Base-by-base conservation (phyloP, 2,888 invertebrate genomes). In the Dorcus parallelipipedus region DNA sequence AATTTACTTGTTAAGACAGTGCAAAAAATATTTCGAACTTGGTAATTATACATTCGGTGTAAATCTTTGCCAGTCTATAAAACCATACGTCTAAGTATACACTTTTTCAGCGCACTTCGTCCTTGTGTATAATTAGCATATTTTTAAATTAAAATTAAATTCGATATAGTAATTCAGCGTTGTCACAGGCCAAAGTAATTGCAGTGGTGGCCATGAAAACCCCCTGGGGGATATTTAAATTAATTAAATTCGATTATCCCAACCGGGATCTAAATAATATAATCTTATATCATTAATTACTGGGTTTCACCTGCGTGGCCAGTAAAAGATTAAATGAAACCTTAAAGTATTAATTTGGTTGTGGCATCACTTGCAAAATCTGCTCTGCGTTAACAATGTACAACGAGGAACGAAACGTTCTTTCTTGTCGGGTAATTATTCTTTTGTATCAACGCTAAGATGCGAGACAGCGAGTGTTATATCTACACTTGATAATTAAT, bases 401-500 rank as follows among this genome's bases (percentile, higher is more conserved):
- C 26, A 33, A 33, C 26, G 26, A 33, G 26, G 26, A 33, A 33
- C 26, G 26, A 33, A 33, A 33, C 26, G 26, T 33, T 33, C 26
- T 33, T 33, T 33, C 26, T 33, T 33, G 26, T 33, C 26, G 26
- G 26, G 26, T 33, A 33, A 33, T 33, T 33, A 33, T 33, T 33
- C 26, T 33, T 33, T 33, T 33, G 26, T 33, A 33, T 33, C 26
- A 33, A 33, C 26, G 26, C 26, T 33, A 60, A 63, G 62, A 62
- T 62, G 53, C 53, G 59, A 59, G 56, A 54, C 60, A 64, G 59
- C 58, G 65, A 65, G 62, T 67, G 61, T 60, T 62, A 60, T 63
- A 64, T 64, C 62, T 59, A 65, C 61, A 54, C 56, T 59, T 57
- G 50, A 64, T 64, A 71, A 73, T 73, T 72, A 73, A 73, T 73